Conservation (phyloP, 2,113 vertebrate genomes). For the Telmatochromis sp. region DNA sequence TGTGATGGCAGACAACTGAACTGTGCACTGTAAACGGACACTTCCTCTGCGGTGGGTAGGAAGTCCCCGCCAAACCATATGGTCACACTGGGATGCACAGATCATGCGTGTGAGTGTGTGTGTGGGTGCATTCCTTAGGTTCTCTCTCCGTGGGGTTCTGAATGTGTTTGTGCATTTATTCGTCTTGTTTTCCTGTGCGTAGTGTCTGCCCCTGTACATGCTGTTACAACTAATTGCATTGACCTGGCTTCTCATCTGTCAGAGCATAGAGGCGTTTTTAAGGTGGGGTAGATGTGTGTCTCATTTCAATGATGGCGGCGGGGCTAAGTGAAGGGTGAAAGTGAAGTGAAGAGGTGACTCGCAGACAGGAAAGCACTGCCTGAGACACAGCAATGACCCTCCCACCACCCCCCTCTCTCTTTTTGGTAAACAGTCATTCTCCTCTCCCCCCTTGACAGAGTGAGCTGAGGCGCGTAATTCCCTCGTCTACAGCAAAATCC, state of each 20-base stretch:
- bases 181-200: background rate
- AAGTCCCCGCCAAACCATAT: conserved; percentile 57
- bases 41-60: conserved; percentile 56
- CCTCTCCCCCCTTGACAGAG: conserved; percentile 37
- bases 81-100: conserved; percentile 47
- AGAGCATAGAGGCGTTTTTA: background rate
- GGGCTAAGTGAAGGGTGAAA: conserved; percentile 47
- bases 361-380: conserved; percentile 53
- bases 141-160: background rate
- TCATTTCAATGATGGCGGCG: conserved; percentile 2
- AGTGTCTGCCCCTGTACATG: background rate
- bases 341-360: conserved; percentile 59
- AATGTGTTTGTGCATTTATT: conserved; percentile 5
- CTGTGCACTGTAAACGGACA: conserved; percentile 56
- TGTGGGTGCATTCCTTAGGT: background rate
- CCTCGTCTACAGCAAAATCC: conserved; percentile 45
- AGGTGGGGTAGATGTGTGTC: background rate
- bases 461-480: conserved; percentile 56
- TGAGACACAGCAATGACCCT: conserved; percentile 54
- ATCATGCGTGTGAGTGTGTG: background rate
- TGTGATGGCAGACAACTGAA: conserved; percentile 54
- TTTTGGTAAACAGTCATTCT: conserved; percentile 42
- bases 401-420: background rate
- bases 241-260: conserved; percentile 39
- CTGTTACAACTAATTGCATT: conserved; percentile 52